Percentiles rank a stretch among this genome's conserved stretches.
Conservation (phyloP, 2,113 vertebrate genomes). For the Lagopus leucura region DNA sequence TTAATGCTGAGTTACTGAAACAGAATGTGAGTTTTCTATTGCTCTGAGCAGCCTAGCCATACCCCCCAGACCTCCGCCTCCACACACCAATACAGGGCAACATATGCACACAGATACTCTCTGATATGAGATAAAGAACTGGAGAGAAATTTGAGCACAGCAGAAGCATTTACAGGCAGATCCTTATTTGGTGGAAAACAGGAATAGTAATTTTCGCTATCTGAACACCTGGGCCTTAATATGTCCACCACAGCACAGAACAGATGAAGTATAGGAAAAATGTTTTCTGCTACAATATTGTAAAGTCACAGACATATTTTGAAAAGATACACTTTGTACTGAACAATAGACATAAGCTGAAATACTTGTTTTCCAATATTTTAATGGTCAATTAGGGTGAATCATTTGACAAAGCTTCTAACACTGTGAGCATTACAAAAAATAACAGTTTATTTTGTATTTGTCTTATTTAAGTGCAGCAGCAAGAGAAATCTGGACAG, state of each 20-base stretch:
- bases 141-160: not conserved
- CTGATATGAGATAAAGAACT: not conserved
- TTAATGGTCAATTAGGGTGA: not conserved
- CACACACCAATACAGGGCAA: not conserved
- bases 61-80: not conserved
- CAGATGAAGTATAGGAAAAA: not conserved
- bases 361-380: not conserved
- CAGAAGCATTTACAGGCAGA: not conserved
- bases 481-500: not conserved
- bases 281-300: not conserved
- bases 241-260: not conserved
- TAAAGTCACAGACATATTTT: not conserved
- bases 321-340: not conserved
- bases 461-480: not conserved
- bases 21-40: not conserved
- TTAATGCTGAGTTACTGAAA: not conserved
- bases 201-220: not conserved
- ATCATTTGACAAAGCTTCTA: not conserved
- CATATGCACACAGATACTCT: not conserved
- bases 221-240: not conserved
- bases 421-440: not conserved
- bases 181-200: not conserved
- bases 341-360: not conserved
- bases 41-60: not conserved
- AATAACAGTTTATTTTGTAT: not conserved